Evolutionary conservation across 2,888 invertebrate species (phyloP).

Genomic region (Ceriagrion tenellum): DNA sequence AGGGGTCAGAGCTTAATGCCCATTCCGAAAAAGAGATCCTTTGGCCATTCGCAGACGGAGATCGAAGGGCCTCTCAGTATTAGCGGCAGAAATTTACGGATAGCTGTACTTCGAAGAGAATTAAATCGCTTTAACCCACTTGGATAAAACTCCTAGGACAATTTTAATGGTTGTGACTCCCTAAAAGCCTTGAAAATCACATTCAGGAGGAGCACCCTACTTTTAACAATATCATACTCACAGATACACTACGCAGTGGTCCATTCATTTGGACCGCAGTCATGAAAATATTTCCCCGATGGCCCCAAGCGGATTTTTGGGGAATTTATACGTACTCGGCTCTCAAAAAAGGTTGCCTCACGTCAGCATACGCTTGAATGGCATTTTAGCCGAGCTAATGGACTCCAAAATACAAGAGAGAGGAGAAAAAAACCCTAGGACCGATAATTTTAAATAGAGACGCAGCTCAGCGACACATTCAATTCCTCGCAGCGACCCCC

Average conservation of each 20-base stretch:
- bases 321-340: not conserved
- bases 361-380: not conserved
- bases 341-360: not conserved
- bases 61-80: too few relatives aligned
- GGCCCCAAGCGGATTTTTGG: not conserved
- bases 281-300: not conserved
- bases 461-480: not conserved
- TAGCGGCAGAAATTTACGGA: too few relatives aligned
- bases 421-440: not conserved
- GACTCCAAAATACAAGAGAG: not conserved
- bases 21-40: too few relatives aligned
- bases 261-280: not conserved
- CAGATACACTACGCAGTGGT: not conserved
- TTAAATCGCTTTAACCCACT: too few relatives aligned
- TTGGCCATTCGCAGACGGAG: too few relatives aligned
- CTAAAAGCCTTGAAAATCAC: not conserved
- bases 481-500: not conserved
- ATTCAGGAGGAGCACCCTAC: not conserved
- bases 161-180: too few relatives aligned
- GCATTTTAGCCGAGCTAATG: not conserved
- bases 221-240: not conserved
- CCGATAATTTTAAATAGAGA: constrained; percentile 1
- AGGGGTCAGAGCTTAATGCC: too few relatives aligned
- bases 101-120: too few relatives aligned
- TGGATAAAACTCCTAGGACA: too few relatives aligned